A percentile compares a stretch with the other conserved stretches of the same genome.
Evolutionary conservation across 1,140 invertebrate genomes (phyloP).

Genomic region (Berghia stephanieae): DNA sequence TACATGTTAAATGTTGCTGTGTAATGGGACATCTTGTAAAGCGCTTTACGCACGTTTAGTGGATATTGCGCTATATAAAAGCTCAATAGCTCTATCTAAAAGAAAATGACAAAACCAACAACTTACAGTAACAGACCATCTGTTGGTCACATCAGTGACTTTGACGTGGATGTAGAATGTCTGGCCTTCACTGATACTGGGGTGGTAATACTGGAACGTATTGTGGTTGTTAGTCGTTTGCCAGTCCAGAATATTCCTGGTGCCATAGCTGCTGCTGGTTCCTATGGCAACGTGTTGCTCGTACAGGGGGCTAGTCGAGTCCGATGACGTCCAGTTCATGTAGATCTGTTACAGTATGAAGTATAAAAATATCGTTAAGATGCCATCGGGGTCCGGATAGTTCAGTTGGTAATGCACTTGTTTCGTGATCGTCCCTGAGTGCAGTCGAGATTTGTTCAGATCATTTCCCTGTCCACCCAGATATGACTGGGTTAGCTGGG

Average conservation of each 20-base stretch:
- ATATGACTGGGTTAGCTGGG: too few relatives aligned
- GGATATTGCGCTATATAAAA: too few relatives aligned
- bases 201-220: conserved; percentile 32
- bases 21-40: too few relatives aligned
- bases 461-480: too few relatives aligned
- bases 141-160: conserved; percentile 37
- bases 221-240: conserved; percentile 35
- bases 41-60: too few relatives aligned
- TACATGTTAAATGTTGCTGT: too few relatives aligned
- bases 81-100: too few relatives aligned
- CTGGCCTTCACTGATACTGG: conserved; percentile 35
- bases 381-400: conserved; percentile 33
- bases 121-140: conserved; percentile 35
- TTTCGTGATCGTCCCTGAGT: too few relatives aligned
- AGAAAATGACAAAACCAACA: too few relatives aligned
- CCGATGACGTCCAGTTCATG: conserved; percentile 38
- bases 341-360: conserved; percentile 32
- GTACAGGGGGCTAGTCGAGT: conserved; percentile 33
- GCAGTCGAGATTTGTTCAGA: too few relatives aligned
- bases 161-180: conserved; percentile 42
- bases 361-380: conserved; percentile 20
- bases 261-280: conserved; percentile 13
- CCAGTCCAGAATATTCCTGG: conserved; percentile 36
- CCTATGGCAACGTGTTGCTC: conserved; percentile 41
- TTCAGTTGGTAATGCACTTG: too few relatives aligned